Conservation (phyloP, 2,888 invertebrate genomes). For the Amblyjoppa fuscipennis region DNA sequence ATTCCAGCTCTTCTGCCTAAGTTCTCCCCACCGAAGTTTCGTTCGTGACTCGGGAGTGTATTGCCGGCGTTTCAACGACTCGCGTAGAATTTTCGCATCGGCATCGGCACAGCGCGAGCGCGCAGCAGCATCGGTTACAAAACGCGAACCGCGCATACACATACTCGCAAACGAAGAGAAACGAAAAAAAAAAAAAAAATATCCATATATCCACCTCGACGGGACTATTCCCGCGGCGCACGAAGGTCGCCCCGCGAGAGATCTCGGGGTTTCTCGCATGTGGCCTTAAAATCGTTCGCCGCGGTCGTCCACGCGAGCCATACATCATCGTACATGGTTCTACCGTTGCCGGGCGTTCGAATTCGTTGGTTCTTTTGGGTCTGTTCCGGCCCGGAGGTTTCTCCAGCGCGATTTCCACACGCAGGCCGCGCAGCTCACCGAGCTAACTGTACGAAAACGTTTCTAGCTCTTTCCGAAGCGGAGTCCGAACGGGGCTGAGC, state of each 20-base stretch:
- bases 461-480: slow-evolving; percentile 56
- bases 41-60: slow-evolving; percentile 10
- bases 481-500: slow-evolving; percentile 24
- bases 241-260: slow-evolving; percentile 61
- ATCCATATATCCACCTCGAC: slow-evolving; percentile 36
- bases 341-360: slow-evolving; percentile 54
- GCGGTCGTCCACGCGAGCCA: slow-evolving; percentile 59
- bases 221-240: slow-evolving; percentile 66
- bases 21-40: not conserved
- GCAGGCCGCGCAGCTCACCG: slow-evolving; percentile 1
- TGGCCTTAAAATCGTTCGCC: slow-evolving; percentile 58
- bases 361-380: slow-evolving; percentile 65
- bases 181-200: slow-evolving; percentile 1
- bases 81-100: slow-evolving; percentile 52
- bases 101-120: slow-evolving; percentile 49
- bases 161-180: not conserved
- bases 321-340: slow-evolving; percentile 63
- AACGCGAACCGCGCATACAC: slow-evolving; percentile 25
- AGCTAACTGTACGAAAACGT: slow-evolving; percentile 32
- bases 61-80: slow-evolving; percentile 44
- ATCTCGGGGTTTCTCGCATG: slow-evolving; percentile 62
- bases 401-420: slow-evolving; percentile 23
- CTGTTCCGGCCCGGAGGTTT: slow-evolving; percentile 55
- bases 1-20: not conserved
- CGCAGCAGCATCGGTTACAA: slow-evolving; percentile 39